A percentile compares a stretch with the other conserved stretches of the same genome.
Evolutionary conservation across 1,140 invertebrate genomes (phyloP).

Genomic region (Achatina immaculata): DNA sequence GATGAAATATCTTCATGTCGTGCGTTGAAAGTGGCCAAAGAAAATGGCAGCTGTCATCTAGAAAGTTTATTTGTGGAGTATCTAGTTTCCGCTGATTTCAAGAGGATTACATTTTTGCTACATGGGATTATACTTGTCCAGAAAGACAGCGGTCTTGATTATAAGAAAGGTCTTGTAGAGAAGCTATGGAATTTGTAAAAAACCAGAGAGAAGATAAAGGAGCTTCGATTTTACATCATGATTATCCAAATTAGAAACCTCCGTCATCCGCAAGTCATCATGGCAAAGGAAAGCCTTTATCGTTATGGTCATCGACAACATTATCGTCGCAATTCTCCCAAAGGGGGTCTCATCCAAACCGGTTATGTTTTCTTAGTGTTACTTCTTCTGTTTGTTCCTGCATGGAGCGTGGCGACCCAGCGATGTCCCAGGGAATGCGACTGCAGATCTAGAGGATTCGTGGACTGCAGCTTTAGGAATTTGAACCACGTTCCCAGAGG

Average conservation of each 20-base stretch:
- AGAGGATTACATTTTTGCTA: too few species aligned
- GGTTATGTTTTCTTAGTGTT: not conserved
- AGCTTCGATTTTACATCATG: not conserved
- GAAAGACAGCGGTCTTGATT: too few species aligned
- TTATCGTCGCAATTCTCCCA: not conserved
- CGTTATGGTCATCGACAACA: not conserved
- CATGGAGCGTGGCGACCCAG: not conserved
- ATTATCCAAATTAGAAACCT: not conserved
- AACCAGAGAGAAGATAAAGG: too few species aligned
- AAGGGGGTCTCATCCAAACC: not conserved
- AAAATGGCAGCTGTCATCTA: too few species aligned
- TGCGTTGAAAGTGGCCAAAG: too few species aligned
- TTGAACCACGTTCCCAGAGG: constrained; percentile 28
- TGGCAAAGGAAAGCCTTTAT: not conserved
- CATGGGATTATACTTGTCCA: too few species aligned
- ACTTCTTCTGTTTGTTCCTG: not conserved
- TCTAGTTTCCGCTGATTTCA: too few species aligned
- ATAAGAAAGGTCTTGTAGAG: too few species aligned
- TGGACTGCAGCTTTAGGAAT: constrained; percentile 36
- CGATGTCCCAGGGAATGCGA: constrained; percentile 26
- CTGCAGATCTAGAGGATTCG: constrained; percentile 26
- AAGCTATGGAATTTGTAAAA: too few species aligned
- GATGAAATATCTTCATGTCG: too few species aligned
- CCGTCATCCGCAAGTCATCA: not conserved
- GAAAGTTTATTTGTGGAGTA: too few species aligned